phyloP scores from a whole-genome alignment of 1,140 invertebrate species.

The Nylanderia fulva region DNA sequence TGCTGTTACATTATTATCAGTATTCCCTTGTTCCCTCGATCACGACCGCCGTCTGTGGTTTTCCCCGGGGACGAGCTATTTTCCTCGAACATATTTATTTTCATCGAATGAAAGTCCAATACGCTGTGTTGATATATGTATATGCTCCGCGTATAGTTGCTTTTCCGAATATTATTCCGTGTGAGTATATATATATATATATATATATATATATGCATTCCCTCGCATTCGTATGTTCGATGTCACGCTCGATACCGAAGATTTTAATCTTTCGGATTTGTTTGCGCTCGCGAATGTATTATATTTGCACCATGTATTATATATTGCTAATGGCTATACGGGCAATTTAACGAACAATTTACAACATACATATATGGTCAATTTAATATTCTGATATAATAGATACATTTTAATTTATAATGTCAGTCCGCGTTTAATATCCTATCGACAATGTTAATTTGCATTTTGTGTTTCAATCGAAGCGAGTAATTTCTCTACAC shows the following conservation, averaged over 20 bases:
- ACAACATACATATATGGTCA: neutral
- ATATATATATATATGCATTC: no score
- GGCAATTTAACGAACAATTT: neutral
- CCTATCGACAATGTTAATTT: constrained; percentile 8
- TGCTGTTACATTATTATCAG: constrained; percentile 55
- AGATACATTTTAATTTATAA: constrained; percentile 26
- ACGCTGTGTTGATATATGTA: constrained; percentile 39
- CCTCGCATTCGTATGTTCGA: neutral
- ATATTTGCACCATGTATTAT: no score
- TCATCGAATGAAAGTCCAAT: constrained; percentile 46
- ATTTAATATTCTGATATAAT: neutral
- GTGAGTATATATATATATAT: no score
- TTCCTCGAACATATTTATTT: constrained; percentile 53
- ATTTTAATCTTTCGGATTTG: constrained; percentile 17
- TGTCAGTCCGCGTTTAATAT: neutral
- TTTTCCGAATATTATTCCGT: constrained; percentile 2
- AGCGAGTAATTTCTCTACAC: neutral
- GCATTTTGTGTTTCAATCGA: neutral
- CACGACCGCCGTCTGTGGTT: constrained; percentile 3
- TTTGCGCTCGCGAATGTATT: neutral
- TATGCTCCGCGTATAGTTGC: constrained; percentile 33
- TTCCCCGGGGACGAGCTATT: constrained; percentile 38
- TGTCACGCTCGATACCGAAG: neutral
- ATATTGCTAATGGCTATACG: neutral
- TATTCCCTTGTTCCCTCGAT: constrained; percentile 42